Percentiles rank a stretch among this genome's conserved stretches.
phyloP scores from a whole-genome alignment of 2,113 vertebrate species.

The Vidua macroura region DNA sequence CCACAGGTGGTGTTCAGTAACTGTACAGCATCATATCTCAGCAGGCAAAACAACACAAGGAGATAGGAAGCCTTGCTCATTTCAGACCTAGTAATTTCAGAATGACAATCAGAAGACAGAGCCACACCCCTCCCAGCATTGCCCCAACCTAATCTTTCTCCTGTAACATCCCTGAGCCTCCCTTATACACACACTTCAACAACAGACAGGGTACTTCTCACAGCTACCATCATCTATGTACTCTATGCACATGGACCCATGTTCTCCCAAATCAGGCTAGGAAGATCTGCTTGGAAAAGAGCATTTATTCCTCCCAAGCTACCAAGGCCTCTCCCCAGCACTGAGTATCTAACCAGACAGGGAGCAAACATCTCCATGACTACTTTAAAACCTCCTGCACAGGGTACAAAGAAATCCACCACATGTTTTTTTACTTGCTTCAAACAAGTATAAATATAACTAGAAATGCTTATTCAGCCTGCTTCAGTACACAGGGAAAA shows the following conservation, averaged over 20 bases:
- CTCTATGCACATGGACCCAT: fast-evolving
- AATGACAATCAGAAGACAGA: background rate
- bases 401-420: background rate
- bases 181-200: background rate
- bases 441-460: background rate
- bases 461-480: background rate
- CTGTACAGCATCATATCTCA: background rate
- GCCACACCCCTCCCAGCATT: background rate
- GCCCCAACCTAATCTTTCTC: background rate
- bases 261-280: background rate
- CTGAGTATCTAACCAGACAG: background rate
- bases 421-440: background rate
- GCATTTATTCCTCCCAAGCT: background rate
- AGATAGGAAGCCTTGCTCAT: background rate
- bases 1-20: background rate
- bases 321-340: background rate
- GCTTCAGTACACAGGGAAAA: background rate
- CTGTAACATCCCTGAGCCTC: background rate
- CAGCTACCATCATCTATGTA: background rate
- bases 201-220: background rate
- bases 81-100: background rate
- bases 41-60: background rate
- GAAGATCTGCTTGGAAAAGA: background rate
- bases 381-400: background rate
- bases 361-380: background rate